Evolutionary conservation across 2,888 invertebrate genomes (phyloP).

Genomic region (Zygogramma bicolorata): DNA sequence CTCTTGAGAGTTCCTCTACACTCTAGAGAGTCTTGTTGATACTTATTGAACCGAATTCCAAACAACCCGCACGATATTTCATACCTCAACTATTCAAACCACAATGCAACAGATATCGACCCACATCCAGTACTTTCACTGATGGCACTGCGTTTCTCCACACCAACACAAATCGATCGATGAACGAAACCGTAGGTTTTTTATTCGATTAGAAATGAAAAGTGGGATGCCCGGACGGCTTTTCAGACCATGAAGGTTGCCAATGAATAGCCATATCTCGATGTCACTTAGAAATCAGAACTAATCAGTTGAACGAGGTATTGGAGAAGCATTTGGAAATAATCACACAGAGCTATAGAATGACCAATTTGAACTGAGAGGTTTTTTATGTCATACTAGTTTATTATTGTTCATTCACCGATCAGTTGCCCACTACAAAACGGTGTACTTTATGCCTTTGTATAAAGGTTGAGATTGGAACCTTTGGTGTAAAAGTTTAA

Average conservation of each 20-base stretch:
- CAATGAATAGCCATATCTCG: neutral
- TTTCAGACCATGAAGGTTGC: neutral
- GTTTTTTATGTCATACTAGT: too few species aligned
- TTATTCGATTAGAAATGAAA: slow-evolving; percentile 8
- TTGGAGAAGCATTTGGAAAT: too few species aligned
- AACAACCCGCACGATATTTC: too few species aligned
- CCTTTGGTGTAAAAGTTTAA: too few species aligned
- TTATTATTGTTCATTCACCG: too few species aligned
- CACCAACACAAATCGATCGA: slow-evolving; percentile 1
- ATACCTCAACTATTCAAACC: slow-evolving; percentile 4
- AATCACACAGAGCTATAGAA: neutral
- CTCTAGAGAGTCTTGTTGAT: too few species aligned
- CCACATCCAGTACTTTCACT: slow-evolving; percentile 26
- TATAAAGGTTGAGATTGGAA: too few species aligned
- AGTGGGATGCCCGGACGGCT: neutral
- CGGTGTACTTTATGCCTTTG: too few species aligned
- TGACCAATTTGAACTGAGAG: too few species aligned
- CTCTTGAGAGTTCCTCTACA: neutral
- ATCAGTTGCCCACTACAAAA: too few species aligned
- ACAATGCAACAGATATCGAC: slow-evolving; percentile 9
- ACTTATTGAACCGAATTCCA: neutral
- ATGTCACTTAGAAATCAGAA: neutral
- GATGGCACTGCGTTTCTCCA: neutral
- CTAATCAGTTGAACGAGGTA: too few species aligned
- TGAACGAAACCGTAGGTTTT: neutral